Percentiles rank a stretch among this genome's conserved stretches.
Evolutionary conservation across 2,797 vertebrate species (phyloP).

Genomic region (Tragelaphus oryx): DNA sequence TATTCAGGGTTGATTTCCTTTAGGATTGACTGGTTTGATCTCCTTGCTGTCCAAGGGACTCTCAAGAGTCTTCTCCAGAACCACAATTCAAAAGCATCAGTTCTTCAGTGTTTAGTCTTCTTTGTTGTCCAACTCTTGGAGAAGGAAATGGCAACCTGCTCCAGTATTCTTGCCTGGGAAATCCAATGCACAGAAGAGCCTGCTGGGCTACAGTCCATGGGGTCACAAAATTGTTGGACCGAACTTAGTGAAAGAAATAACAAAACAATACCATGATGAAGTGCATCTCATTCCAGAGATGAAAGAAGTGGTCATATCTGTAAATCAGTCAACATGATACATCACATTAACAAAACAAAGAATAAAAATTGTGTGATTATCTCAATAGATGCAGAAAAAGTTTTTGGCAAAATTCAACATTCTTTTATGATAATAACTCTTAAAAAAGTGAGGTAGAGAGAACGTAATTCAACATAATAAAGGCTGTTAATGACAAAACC

Average conservation of each 20-base stretch:
- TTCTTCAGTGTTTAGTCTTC: not conserved
- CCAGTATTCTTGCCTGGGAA: not conserved
- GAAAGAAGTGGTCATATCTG: not conserved
- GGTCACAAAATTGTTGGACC: not conserved
- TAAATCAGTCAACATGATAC: not conserved
- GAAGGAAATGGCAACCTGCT: not conserved
- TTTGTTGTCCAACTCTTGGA: not conserved
- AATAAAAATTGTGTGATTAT: not conserved
- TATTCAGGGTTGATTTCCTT: not conserved
- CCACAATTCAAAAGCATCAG: not conserved
- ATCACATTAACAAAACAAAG: not conserved
- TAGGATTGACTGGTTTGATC: not conserved
- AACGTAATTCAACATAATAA: not conserved
- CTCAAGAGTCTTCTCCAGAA: not conserved
- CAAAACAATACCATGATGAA: not conserved
- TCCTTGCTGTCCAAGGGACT: not conserved
- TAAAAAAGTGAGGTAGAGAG: not conserved
- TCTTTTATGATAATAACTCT: not conserved
- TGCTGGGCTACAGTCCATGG: not conserved
- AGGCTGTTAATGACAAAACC: not conserved
- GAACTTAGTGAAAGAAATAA: not conserved
- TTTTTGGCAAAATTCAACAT: not conserved
- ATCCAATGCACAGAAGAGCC: not conserved
- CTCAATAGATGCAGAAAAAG: not conserved
- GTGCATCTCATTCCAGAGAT: not conserved